phyloP scores from a whole-genome alignment of 1,140 invertebrate genomes.

The Camponotus pennsylvanicus region DNA sequence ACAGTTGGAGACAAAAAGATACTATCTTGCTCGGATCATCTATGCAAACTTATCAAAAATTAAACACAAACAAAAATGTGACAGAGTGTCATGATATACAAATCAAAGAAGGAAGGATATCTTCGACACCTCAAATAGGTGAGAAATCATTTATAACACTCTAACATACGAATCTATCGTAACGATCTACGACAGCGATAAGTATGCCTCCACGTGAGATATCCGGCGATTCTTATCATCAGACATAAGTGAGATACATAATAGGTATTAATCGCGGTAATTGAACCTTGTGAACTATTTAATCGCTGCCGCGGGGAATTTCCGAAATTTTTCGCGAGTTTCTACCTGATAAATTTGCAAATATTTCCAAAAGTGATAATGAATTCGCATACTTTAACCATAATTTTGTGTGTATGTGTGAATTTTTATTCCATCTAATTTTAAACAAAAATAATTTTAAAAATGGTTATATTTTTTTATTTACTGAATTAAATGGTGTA shows the following conservation, averaged over 20 bases:
- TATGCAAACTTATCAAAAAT: not conserved
- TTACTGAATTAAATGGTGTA: not conserved
- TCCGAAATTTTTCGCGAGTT: constrained; percentile 25
- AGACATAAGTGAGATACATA: constrained; percentile 59
- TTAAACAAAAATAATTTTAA: not conserved
- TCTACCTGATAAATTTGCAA: constrained; percentile 44
- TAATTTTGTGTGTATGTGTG: not conserved
- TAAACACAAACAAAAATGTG: not conserved
- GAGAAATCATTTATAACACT: constrained; percentile 28
- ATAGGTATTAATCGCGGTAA: constrained; percentile 66
- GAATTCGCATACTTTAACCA: not conserved
- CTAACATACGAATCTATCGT: constrained; percentile 38
- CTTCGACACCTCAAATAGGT: not conserved
- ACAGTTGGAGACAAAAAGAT: not conserved
- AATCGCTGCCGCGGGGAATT: constrained; percentile 17
- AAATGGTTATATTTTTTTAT: not conserved
- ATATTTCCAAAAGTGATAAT: not conserved
- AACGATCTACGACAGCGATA: constrained; percentile 52
- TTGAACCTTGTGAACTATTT: constrained; percentile 57
- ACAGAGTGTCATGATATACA: not conserved
- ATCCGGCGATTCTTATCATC: constrained; percentile 66
- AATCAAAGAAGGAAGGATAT: not conserved
- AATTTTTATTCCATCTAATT: not conserved
- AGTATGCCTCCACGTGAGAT: constrained; percentile 42
- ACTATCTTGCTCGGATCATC: not conserved